Conservation (phyloP, 2,888 invertebrate genomes). For the Drosophila meridionalis region DNA sequence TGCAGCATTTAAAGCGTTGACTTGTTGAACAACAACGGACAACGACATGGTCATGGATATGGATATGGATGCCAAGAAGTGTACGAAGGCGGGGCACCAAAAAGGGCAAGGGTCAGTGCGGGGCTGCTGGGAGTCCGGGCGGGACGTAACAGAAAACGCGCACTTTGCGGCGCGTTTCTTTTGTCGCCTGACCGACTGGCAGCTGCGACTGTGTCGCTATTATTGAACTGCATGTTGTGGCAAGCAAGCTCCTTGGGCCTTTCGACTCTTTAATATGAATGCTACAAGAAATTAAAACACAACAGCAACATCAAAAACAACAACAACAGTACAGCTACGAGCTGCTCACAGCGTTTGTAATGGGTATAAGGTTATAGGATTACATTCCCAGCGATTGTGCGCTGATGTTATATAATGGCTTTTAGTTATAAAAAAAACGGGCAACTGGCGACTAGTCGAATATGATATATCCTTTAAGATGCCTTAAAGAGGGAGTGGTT, state of each 20-base stretch:
- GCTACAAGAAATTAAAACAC: conserved; percentile 56
- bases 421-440: conserved; percentile 32
- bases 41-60: conserved; percentile 25
- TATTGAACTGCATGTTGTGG: conserved; percentile 74
- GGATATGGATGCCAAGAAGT: neutral
- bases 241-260: conserved; percentile 58
- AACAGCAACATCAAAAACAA: conserved; percentile 8
- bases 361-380: conserved; percentile 66
- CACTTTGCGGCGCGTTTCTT: conserved; percentile 71
- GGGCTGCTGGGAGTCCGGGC: neutral
- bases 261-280: conserved; percentile 59
- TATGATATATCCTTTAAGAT: neutral
- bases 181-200: conserved; percentile 53
- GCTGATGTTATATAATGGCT: conserved; percentile 57
- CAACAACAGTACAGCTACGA: conserved; percentile 18
- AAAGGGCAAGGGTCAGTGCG: neutral
- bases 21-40: conserved; percentile 39
- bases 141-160: conserved; percentile 72
- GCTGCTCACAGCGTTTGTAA: conserved; percentile 27
- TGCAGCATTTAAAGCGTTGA: conserved; percentile 72
- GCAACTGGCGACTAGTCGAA: neutral
- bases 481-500: too few species aligned
- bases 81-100: neutral
- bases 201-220: conserved; percentile 71
- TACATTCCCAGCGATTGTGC: conserved; percentile 46